phyloP scores from a whole-genome alignment of 2,888 invertebrate species.

The Chymomyza caudatula region DNA sequence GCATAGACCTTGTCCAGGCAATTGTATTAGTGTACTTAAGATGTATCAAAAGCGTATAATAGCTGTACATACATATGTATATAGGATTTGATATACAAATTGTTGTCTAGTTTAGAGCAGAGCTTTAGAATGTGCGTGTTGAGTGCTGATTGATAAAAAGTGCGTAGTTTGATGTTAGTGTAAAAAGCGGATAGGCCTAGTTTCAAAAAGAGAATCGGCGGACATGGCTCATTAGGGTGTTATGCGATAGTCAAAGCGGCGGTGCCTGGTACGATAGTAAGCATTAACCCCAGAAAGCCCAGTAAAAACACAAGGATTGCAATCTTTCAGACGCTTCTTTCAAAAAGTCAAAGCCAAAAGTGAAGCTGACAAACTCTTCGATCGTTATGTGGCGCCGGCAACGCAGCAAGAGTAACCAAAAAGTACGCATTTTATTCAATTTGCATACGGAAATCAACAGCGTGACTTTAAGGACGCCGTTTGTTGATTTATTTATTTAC shows the following conservation, averaged over 20 bases:
- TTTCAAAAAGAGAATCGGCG: conserved; percentile 40
- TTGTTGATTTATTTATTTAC: conserved; percentile 65
- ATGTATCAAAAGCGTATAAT: not conserved
- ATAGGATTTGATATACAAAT: not conserved
- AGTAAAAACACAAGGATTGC: not conserved
- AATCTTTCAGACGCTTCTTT: too few relatives aligned
- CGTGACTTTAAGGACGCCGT: conserved; percentile 75
- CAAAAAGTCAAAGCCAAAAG: too few relatives aligned
- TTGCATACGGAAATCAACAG: conserved; percentile 75
- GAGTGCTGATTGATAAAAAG: conserved; percentile 39
- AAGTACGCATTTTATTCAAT: conserved; percentile 21
- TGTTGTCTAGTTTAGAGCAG: not conserved
- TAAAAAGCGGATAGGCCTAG: conserved; percentile 8
- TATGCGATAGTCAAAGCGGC: conserved; percentile 3
- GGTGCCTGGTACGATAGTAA: conserved; percentile 53
- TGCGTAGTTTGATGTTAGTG: conserved; percentile 27
- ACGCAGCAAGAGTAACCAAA: too few relatives aligned
- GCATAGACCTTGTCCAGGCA: not conserved
- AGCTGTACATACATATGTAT: not conserved
- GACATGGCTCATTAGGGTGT: conserved; percentile 52
- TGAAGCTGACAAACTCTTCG: too few relatives aligned
- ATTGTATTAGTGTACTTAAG: not conserved
- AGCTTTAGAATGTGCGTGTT: conserved; percentile 26
- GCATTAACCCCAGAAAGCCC: conserved; percentile 42
- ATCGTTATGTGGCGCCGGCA: too few relatives aligned